Evolutionary conservation across 1,140 invertebrate genomes (phyloP).

Genomic region (Oncopeltus fasciatus): DNA sequence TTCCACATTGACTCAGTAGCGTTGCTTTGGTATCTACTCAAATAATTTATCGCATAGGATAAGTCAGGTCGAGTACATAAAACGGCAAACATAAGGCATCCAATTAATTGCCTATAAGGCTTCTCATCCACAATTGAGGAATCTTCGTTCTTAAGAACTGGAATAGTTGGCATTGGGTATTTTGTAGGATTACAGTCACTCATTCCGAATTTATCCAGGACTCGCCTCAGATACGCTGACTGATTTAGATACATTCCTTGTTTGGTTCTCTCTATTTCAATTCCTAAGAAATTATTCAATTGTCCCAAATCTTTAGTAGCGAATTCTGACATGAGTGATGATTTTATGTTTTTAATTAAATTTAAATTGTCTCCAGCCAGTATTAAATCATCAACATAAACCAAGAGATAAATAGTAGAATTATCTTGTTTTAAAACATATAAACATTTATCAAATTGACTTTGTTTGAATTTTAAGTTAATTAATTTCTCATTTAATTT

Average conservation of each 20-base stretch:
- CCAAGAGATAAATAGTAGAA: conserved; percentile 6
- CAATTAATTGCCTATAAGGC: neutral
- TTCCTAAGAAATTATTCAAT: conserved; percentile 17
- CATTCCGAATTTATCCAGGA: conserved; percentile 6
- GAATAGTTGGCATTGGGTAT: neutral
- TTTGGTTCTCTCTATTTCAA: conserved; percentile 11
- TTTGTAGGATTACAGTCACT: neutral
- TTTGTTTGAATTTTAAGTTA: conserved; percentile 8
- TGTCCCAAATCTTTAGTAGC: conserved; percentile 10
- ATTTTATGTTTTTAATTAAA: conserved; percentile 11
- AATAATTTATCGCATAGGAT: neutral
- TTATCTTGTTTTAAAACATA: neutral
- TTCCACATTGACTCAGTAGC: neutral
- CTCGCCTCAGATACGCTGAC: neutral
- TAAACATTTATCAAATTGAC: conserved; percentile 15
- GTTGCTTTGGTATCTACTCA: neutral
- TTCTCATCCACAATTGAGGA: neutral
- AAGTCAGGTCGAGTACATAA: neutral
- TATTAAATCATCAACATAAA: conserved; percentile 20
- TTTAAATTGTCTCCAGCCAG: conserved; percentile 1
- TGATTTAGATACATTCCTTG: conserved; percentile 13
- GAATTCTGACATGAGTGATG: conserved; percentile 11
- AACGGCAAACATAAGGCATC: neutral
- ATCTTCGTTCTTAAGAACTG: neutral
- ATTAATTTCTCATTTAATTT: conserved; percentile 14